phyloP scores from a whole-genome alignment of 2,113 vertebrate genomes.

The Aldabrachelys gigantea region DNA sequence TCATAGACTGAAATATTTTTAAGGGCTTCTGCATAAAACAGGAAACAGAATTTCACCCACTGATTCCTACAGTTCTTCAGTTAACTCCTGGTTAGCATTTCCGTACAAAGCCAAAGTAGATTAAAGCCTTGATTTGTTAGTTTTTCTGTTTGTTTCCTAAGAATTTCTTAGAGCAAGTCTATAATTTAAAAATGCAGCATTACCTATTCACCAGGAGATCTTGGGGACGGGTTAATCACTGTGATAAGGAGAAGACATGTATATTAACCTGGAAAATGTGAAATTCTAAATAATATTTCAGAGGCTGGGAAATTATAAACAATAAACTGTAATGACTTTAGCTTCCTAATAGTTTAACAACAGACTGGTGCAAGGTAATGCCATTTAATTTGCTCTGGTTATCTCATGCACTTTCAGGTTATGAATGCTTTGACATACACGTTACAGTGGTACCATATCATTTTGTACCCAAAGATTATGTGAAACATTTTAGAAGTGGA shows the following conservation, averaged over 20 bases:
- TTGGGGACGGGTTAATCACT: not conserved
- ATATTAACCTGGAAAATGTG: constrained; percentile 26
- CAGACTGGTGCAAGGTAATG: not conserved
- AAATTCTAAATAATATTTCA: constrained; percentile 4
- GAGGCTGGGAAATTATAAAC: constrained; percentile 1
- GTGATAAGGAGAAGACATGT: not conserved
- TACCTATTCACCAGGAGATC: not conserved
- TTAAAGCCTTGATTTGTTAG: not conserved
- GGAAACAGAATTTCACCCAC: not conserved
- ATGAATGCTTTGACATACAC: not conserved
- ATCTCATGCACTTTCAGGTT: not conserved
- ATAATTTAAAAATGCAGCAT: not conserved
- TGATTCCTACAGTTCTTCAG: not conserved
- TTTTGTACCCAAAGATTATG: constrained; percentile 15
- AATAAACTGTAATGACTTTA: constrained; percentile 7
- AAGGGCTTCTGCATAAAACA: not conserved
- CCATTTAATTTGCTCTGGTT: constrained; percentile 45
- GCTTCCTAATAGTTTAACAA: constrained; percentile 49
- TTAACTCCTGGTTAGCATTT: not conserved
- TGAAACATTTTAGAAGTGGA: not conserved
- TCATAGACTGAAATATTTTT: not conserved
- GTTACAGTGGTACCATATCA: not conserved
- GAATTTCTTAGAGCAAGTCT: not conserved
- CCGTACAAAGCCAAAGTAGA: not conserved
- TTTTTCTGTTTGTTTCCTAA: not conserved